phyloP scores from a whole-genome alignment of 2,888 invertebrate species.

The Melieria crassipennis region DNA sequence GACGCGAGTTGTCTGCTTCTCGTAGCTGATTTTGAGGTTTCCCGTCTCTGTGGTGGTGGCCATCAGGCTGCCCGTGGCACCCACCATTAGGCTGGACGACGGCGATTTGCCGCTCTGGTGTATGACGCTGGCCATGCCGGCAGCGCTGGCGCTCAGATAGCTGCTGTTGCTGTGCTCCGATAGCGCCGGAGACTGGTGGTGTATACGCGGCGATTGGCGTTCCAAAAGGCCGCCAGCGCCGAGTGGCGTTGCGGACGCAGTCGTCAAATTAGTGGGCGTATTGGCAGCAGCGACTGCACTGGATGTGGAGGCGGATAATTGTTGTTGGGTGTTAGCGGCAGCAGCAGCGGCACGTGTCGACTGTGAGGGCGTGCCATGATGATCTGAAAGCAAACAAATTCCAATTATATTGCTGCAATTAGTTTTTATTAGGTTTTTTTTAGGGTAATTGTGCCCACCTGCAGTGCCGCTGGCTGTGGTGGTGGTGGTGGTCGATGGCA shows the following conservation, averaged over 20 bases:
- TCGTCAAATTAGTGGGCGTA: slow-evolving; percentile 30
- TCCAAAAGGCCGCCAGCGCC: slow-evolving; percentile 22
- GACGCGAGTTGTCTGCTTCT: slow-evolving; percentile 68
- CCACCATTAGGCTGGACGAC: slow-evolving; percentile 46
- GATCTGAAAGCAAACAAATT: slow-evolving; percentile 34
- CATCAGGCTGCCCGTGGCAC: slow-evolving; percentile 59
- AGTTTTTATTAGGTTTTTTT: neutral
- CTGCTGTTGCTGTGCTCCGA: slow-evolving; percentile 28
- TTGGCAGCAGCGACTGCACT: slow-evolving; percentile 20
- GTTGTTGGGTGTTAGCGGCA: slow-evolving; percentile 43
- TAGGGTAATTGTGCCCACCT: neutral
- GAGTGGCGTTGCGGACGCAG: slow-evolving; percentile 14
- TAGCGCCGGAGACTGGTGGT: slow-evolving; percentile 45
- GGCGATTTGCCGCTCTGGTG: slow-evolving; percentile 61
- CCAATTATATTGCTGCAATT: neutral
- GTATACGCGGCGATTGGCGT: slow-evolving; percentile 47
- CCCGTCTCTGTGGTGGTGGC: slow-evolving; percentile 67
- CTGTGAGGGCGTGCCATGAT: slow-evolving; percentile 44
- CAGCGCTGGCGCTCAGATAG: slow-evolving; percentile 22
- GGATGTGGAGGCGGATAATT: slow-evolving; percentile 12
- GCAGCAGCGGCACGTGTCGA: slow-evolving; percentile 44
- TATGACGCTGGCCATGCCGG: slow-evolving; percentile 50
- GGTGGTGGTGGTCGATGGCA: slow-evolving; percentile 54
- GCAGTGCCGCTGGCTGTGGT: slow-evolving; percentile 23
- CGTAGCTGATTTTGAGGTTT: slow-evolving; percentile 69